Conservation (phyloP, 2,888 invertebrate species). For the Eumerus sabulonum region DNA sequence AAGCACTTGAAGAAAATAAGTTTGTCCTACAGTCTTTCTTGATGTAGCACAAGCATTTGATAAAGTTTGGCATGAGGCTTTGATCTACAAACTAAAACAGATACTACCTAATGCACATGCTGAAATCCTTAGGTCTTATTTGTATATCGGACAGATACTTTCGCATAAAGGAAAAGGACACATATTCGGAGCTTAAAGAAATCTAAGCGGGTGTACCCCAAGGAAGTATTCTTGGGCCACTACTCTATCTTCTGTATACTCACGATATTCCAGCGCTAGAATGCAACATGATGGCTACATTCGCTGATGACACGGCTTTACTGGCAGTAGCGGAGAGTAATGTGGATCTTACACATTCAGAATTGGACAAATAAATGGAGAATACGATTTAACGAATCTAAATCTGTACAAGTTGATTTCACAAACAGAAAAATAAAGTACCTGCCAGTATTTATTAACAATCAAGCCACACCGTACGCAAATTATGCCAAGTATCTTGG, state of each 20-base stretch:
- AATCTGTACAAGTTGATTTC: constrained; percentile 12
- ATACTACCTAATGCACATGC: too few relatives aligned
- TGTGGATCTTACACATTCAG: background rate
- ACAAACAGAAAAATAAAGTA: constrained; percentile 10
- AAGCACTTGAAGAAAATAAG: too few relatives aligned
- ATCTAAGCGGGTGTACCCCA: background rate
- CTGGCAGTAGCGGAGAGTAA: background rate
- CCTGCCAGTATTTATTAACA: background rate
- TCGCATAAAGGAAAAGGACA: background rate
- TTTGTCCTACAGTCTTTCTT: too few relatives aligned
- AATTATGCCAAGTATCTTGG: too few relatives aligned
- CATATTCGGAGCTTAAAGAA: background rate
- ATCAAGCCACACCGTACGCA: too few relatives aligned
- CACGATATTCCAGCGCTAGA: background rate
- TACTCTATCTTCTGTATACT: background rate
- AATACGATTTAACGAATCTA: constrained; percentile 11
- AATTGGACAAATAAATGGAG: constrained; percentile 14
- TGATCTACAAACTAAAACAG: background rate
- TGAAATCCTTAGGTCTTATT: too few relatives aligned
- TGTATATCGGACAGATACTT: background rate
- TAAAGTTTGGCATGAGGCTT: background rate
- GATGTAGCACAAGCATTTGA: background rate
- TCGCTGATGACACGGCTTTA: constrained; percentile 2
- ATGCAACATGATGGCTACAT: constrained; percentile 6
- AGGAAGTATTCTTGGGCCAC: background rate